A percentile compares a stretch with the other conserved stretches of the same genome.
Conservation (phyloP, 2,888 invertebrate genomes). For the Eretmocerus hayati region DNA sequence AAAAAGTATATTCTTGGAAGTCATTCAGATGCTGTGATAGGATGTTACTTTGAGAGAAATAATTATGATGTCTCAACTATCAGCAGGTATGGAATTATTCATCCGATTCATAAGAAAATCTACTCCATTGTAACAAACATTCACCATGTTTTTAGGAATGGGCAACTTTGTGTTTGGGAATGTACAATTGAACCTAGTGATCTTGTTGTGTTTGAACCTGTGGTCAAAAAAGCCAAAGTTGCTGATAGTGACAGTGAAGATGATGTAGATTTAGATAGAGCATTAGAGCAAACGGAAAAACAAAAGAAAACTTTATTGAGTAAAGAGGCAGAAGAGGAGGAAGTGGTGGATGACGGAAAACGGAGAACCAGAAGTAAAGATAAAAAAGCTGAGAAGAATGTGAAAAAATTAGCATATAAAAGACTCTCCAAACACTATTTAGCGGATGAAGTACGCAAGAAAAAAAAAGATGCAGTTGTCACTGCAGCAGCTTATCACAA, state of each 20-base stretch:
- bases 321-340: slow-evolving; percentile 14
- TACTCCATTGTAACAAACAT: background rate
- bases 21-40: slow-evolving; percentile 78
- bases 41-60: slow-evolving; percentile 80
- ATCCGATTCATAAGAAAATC: background rate
- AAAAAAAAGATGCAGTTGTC: slow-evolving; percentile 57
- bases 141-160: slow-evolving; percentile 54
- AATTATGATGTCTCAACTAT: slow-evolving; percentile 79
- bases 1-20: slow-evolving; percentile 71
- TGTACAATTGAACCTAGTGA: slow-evolving; percentile 68
- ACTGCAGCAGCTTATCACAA: slow-evolving; percentile 81
- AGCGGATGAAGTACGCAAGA: slow-evolving; percentile 61
- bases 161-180: slow-evolving; percentile 81
- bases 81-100: slow-evolving; percentile 46
- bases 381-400: slow-evolving; percentile 17
- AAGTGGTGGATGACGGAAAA: background rate
- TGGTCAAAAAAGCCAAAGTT: slow-evolving; percentile 46
- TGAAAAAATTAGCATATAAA: slow-evolving; percentile 55
- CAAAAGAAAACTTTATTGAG: slow-evolving; percentile 36
- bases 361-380: slow-evolving; percentile 16
- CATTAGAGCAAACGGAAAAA: slow-evolving; percentile 52
- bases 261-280: slow-evolving; percentile 56
- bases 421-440: slow-evolving; percentile 69
- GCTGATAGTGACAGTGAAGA: slow-evolving; percentile 51
- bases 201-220: slow-evolving; percentile 53